A percentile compares a stretch with the other conserved stretches of the same genome.
Conservation (phyloP, 2,888 invertebrate species). For the Phania funesta region DNA sequence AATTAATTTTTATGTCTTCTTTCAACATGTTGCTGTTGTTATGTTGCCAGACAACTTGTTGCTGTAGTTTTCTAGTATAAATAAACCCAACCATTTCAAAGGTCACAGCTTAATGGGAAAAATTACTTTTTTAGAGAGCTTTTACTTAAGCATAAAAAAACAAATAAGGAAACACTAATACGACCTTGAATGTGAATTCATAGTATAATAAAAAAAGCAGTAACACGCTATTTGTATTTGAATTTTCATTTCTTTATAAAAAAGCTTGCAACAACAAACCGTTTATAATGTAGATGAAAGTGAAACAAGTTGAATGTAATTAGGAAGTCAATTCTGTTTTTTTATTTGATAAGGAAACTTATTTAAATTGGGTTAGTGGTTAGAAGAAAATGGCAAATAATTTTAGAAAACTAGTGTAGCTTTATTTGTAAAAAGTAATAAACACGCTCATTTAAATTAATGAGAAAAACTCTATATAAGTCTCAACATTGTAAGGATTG, state of each 20-base stretch:
- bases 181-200: conserved; percentile 53
- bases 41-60: conserved; percentile 7
- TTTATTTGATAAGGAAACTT: neutral
- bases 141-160: conserved; percentile 6
- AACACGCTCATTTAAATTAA: no score
- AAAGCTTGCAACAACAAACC: neutral
- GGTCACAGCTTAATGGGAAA: conserved; percentile 32
- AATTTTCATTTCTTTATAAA: conserved; percentile 9
- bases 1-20: neutral
- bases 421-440: no score
- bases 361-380: conserved; percentile 38
- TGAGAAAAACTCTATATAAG: no score
- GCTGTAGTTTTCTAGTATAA: neutral
- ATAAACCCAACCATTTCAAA: conserved; percentile 1
- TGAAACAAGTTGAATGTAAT: conserved; percentile 55
- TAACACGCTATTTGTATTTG: conserved; percentile 11
- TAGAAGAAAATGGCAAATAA: neutral
- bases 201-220: neutral
- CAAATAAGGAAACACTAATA: conserved; percentile 48
- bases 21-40: conserved; percentile 1
- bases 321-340: conserved; percentile 35
- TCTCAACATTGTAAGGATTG: no score
- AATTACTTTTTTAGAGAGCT: neutral
- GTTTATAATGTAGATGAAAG: conserved; percentile 44
- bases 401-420: neutral